A percentile compares a stretch with the other conserved stretches of the same genome.
phyloP scores from a whole-genome alignment of 2,113 vertebrate species.

The Mandrillus leucophaeus region DNA sequence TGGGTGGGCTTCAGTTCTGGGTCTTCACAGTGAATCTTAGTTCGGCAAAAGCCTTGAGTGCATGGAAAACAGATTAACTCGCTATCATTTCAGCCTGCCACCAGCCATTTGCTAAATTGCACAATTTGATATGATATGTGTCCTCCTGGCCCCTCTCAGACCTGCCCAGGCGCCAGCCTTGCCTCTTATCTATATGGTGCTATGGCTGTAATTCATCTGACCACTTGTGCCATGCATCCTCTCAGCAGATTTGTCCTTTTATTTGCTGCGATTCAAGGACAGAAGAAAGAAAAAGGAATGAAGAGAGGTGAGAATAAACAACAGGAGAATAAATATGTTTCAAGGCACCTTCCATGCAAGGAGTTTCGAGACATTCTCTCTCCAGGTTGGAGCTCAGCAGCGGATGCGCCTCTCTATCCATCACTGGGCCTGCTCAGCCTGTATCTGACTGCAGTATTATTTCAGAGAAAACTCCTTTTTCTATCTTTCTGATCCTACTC shows the following conservation, averaged over 20 bases:
- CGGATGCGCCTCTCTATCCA: background rate
- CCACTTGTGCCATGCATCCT: background rate
- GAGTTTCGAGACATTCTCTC: background rate
- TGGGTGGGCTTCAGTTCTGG: background rate
- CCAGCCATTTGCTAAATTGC: slow-evolving; percentile 43
- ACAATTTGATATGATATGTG: slow-evolving; percentile 31
- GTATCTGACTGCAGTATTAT: background rate
- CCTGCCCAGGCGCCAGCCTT: background rate
- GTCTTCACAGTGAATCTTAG: background rate
- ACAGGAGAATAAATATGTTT: background rate
- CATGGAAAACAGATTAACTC: slow-evolving; percentile 33
- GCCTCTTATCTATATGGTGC: slow-evolving; percentile 2
- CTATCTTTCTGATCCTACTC: background rate
- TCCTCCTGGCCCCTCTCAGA: background rate
- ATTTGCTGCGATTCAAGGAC: slow-evolving; percentile 43
- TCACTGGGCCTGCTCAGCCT: background rate
- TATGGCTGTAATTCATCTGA: slow-evolving; percentile 15
- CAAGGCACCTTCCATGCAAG: background rate
- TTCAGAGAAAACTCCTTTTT: background rate
- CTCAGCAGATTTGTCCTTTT: slow-evolving; percentile 24
- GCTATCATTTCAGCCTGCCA: slow-evolving; percentile 14
- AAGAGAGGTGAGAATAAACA: background rate
- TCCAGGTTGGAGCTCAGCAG: background rate
- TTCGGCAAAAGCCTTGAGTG: slow-evolving; percentile 21
- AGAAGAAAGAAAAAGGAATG: background rate